These are phyloP conservation scores for Minunthozetes semirufus DNA, from an alignment of 2,888 invertebrate genomes.

Conservation along the genomic window DNA sequence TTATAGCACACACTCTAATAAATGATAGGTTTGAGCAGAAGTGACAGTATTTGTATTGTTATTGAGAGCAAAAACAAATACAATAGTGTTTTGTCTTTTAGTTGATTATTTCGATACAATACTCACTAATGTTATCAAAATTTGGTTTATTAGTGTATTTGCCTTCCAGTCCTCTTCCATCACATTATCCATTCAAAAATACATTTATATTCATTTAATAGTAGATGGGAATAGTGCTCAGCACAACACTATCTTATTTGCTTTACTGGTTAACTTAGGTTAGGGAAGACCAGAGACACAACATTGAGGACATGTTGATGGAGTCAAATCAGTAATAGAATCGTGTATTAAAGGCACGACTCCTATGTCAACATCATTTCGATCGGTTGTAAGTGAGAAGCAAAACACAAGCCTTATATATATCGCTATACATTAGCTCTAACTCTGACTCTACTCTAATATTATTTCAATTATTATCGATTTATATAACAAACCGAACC, in stretches of 20 bases:
- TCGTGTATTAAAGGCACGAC: not conserved
- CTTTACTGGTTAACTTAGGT: conserved; percentile 21
- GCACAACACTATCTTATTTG: not conserved
- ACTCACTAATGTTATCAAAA: conserved; percentile 3
- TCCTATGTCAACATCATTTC: conserved; percentile 25
- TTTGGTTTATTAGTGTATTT: conserved; percentile 18
- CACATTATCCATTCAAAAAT: conserved; percentile 15
- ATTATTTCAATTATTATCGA: conserved; percentile 28
- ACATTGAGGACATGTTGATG: conserved; percentile 4
- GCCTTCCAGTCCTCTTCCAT: conserved; percentile 19
- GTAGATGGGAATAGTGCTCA: not conserved
- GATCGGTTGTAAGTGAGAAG: not conserved
- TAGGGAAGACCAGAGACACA: not conserved
- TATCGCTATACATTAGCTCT: not conserved
- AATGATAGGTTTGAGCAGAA: not conserved
- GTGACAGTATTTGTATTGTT: not conserved
- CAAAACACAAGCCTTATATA: conserved; percentile 17
- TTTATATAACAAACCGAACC: not conserved
- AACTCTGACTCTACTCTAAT: not conserved
- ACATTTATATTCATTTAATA: conserved; percentile 18
- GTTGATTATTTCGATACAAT: conserved; percentile 20
- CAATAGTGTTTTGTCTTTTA: not conserved
- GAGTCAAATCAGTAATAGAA: conserved; percentile 24
- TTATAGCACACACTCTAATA: conserved; percentile 12
- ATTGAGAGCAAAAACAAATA: conserved; percentile 1